Evolutionary conservation across 2,797 vertebrate genomes (phyloP), one percentile per base, ranked within the genome.

Genomic region (Onychomys leucogaster): DNA sequence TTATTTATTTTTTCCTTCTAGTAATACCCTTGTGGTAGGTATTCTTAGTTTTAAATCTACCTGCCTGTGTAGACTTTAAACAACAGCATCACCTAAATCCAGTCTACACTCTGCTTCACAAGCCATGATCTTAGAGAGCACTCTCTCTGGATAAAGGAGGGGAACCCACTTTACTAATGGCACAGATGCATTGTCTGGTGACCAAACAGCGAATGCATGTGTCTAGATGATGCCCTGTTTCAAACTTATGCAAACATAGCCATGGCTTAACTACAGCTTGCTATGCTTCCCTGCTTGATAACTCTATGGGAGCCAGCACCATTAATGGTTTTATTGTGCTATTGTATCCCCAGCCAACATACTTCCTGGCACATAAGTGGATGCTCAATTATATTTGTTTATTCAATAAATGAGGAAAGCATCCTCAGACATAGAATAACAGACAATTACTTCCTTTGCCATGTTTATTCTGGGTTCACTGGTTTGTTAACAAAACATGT

Each of bases 381-480:
- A 71, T 89, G 6, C 25, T 89, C 59, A 65, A 67, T 87, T 83
- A 65, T 61, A 87, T 34, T 69, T 95, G 23, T 55, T 90, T n/a
- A 82, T 82, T 92, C 25, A 75, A 61, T 73, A 88, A 77, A 76
- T 78, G 32, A 77, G 93, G 32, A 49, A 55, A 67, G 32, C 21
- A 88, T 85, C 13, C 73, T 89, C 55, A 85, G 21, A 69, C 29
- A 76, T 29, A 88, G 59, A 93, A 63, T 43, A 69, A 87, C 12
- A 90, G 67, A 37, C 17, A 57, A 46, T 57, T 37, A 52, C 32
- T 96, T 96, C 89, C 80, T 55, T 94, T 95, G 73, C 41, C n/a
- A 19, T 25, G 2, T 90, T 90, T 94, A 81, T 92, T 65, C 55
- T 19, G 34, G 6, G n/a, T 73, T 94, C 43, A 5, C 19, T 86